Evolutionary conservation across 2,888 invertebrate species (phyloP).

Genomic region (Tiphia femorata): DNA sequence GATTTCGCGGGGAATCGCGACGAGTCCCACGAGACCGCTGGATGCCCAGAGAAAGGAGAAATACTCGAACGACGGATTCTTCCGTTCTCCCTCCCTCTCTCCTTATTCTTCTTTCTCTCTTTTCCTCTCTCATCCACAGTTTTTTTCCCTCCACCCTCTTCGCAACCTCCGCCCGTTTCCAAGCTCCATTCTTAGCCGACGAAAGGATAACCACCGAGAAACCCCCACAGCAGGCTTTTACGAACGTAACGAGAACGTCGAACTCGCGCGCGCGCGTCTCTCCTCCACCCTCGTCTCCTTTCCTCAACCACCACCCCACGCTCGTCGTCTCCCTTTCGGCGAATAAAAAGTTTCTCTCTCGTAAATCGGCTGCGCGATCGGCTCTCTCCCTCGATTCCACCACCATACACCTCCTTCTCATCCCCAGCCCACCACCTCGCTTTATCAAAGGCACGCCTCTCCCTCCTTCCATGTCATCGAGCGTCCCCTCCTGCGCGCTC

Average conservation of each 20-base stretch:
- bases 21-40: neutral
- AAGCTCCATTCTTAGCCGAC: constrained; percentile 1
- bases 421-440: constrained; percentile 11
- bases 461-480: constrained; percentile 21
- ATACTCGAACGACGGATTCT: too few relatives aligned
- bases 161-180: neutral
- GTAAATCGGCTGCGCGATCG: constrained; percentile 38
- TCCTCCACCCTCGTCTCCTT: too few relatives aligned
- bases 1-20: too few relatives aligned
- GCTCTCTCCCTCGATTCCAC: constrained; percentile 33
- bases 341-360: constrained; percentile 23
- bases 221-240: too few relatives aligned
- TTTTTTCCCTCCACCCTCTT: neutral
- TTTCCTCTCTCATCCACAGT: neutral
- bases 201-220: too few relatives aligned
- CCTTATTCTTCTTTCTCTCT: neutral
- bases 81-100: constrained; percentile 19
- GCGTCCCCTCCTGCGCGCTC: constrained; percentile 30
- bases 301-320: too few relatives aligned
- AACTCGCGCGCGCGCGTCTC: too few relatives aligned
- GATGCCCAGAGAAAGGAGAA: neutral
- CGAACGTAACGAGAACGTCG: too few relatives aligned
- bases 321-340: too few relatives aligned
- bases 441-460: constrained; percentile 7
- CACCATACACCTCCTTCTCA: constrained; percentile 23